phyloP scores from a whole-genome alignment of 2,113 vertebrate genomes.

The Dasyurus viverrinus region DNA sequence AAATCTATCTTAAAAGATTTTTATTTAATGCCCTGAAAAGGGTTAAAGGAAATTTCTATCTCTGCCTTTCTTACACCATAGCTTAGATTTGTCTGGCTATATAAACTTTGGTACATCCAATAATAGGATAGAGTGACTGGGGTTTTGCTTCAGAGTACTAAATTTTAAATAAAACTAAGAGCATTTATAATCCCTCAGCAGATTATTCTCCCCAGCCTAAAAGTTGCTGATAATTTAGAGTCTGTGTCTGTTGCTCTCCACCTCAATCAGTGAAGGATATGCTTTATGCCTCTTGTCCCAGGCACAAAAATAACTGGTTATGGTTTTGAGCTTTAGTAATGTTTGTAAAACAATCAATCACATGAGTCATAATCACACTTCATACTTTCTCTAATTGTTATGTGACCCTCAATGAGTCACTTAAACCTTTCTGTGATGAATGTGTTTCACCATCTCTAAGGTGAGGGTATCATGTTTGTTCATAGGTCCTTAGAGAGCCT shows the following conservation, averaged over 20 bases:
- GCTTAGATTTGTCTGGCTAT: not conserved
- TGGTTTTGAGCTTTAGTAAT: not conserved
- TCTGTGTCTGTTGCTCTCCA: not conserved
- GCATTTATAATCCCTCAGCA: not conserved
- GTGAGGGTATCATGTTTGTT: not conserved
- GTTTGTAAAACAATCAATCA: constrained; percentile 29
- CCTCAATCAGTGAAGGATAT: not conserved
- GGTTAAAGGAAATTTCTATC: not conserved
- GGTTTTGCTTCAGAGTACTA: not conserved
- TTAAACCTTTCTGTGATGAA: not conserved
- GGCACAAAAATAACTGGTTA: not conserved
- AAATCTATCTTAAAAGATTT: not conserved
- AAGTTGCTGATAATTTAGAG: not conserved
- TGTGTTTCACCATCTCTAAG: constrained; percentile 1
- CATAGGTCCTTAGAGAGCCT: constrained; percentile 23
- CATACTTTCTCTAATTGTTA: constrained; percentile 35
- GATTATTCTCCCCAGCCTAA: not conserved
- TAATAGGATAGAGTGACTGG: not conserved
- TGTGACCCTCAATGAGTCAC: constrained; percentile 61
- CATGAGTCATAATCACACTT: constrained; percentile 31
- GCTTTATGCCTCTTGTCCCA: not conserved
- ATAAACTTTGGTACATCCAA: not conserved
- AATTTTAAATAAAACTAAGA: not conserved
- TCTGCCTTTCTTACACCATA: not conserved
- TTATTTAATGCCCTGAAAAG: not conserved